Conservation (phyloP, 1,140 invertebrate species). For the Drosophila dunni region DNA sequence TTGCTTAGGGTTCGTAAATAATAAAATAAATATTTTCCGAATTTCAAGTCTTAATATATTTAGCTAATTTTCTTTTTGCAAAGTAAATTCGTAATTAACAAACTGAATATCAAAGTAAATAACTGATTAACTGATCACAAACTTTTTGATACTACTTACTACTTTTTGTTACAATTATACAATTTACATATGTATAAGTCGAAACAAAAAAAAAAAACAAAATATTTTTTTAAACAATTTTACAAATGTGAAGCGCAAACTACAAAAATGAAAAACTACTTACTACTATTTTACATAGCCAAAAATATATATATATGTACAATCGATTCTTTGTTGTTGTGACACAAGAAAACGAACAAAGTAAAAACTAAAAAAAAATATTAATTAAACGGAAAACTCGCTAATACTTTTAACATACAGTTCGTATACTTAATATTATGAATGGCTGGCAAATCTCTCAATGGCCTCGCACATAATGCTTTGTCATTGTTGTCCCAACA, state of each 20-base stretch:
- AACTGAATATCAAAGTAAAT: slow-evolving; percentile 51
- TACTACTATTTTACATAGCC: slow-evolving; percentile 38
- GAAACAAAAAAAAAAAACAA: slow-evolving; percentile 45
- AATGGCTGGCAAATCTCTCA: slow-evolving; percentile 53
- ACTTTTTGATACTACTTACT: slow-evolving; percentile 80
- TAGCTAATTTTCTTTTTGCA: slow-evolving; percentile 13
- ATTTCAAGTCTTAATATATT: slow-evolving; percentile 52
- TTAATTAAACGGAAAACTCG: slow-evolving; percentile 25
- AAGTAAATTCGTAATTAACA: slow-evolving; percentile 62
- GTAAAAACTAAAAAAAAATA: not conserved
- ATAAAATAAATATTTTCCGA: slow-evolving; percentile 46
- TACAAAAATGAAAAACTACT: slow-evolving; percentile 24
- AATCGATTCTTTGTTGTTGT: slow-evolving; percentile 36
- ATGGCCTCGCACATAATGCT: slow-evolving; percentile 69
- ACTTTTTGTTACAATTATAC: slow-evolving; percentile 77
- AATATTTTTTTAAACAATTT: slow-evolving; percentile 74
- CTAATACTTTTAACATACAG: slow-evolving; percentile 42
- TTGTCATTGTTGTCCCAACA: slow-evolving; percentile 27
- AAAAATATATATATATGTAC: slow-evolving; percentile 11
- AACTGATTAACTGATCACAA: slow-evolving; percentile 61
- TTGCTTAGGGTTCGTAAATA: slow-evolving; percentile 5
- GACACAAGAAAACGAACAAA: slow-evolving; percentile 31
- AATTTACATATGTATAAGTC: slow-evolving; percentile 76
- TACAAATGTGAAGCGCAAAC: slow-evolving; percentile 43
- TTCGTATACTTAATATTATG: slow-evolving; percentile 58